phyloP scores from a whole-genome alignment of 2,888 invertebrate species.

The Archips crataeganus region DNA sequence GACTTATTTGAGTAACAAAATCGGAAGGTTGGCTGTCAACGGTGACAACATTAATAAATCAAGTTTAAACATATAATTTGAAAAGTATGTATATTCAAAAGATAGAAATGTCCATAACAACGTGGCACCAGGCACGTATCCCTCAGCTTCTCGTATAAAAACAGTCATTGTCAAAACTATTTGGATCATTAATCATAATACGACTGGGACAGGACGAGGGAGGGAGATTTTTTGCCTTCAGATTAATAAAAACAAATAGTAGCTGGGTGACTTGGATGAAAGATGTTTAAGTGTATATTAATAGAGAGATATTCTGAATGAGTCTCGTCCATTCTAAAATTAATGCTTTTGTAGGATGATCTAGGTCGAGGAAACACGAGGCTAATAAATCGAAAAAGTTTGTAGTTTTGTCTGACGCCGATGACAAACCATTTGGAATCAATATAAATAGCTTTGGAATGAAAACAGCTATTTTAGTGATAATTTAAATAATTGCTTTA shows the following conservation, averaged over 20 bases:
- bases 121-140: slow-evolving; percentile 11
- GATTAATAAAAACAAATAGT: slow-evolving; percentile 6
- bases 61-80: too few relatives aligned
- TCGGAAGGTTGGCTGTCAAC: too few relatives aligned
- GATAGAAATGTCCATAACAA: neutral
- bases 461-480: neutral
- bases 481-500: neutral
- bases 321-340: neutral
- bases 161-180: slow-evolving; percentile 11
- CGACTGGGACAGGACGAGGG: neutral
- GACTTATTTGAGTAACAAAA: too few relatives aligned
- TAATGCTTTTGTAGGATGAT: neutral
- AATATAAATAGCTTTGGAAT: neutral
- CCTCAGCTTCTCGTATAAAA: slow-evolving; percentile 8
- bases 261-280: neutral
- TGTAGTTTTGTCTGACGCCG: neutral
- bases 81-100: neutral
- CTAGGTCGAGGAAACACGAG: neutral
- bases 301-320: neutral
- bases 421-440: neutral
- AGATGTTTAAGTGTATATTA: neutral
- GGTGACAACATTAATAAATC: too few relatives aligned
- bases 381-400: neutral
- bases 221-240: slow-evolving; percentile 6
- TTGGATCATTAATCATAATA: slow-evolving; percentile 14